phyloP scores from a whole-genome alignment of 2,797 vertebrate species.

The Sternotherus odoratus region DNA sequence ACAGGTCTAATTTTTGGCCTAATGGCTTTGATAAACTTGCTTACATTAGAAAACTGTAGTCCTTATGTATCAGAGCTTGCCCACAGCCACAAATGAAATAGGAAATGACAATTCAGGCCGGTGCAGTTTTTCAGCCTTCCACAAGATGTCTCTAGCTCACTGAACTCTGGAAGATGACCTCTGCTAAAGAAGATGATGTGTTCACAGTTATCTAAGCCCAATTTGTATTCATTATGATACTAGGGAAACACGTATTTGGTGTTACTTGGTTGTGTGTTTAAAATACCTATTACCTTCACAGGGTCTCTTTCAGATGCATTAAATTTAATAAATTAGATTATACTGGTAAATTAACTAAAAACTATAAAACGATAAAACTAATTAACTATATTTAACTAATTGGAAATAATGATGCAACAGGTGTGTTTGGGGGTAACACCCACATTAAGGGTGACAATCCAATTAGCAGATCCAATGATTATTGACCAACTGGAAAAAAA shows the following conservation, averaged over 20 bases:
- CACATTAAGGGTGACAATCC: background rate
- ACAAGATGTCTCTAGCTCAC: constrained; percentile 82
- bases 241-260: background rate
- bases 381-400: background rate
- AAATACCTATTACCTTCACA: background rate
- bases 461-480: background rate
- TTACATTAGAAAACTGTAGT: background rate
- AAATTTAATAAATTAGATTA: background rate
- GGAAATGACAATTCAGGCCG: background rate
- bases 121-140: constrained; percentile 67
- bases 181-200: background rate
- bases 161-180: constrained; percentile 3
- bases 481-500: background rate
- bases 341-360: background rate
- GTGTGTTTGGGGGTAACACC: background rate
- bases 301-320: background rate
- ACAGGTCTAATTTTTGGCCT: background rate
- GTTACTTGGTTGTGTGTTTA: background rate
- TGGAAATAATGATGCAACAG: background rate
- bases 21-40: background rate
- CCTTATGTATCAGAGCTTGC: background rate
- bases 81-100: background rate
- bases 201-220: background rate
- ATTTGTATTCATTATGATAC: background rate
- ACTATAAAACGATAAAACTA: too few relatives aligned